Evolutionary conservation across 2,113 vertebrate genomes (phyloP), one percentile per base, ranked within the genome.

Genomic region (Colossoma macropomum): DNA sequence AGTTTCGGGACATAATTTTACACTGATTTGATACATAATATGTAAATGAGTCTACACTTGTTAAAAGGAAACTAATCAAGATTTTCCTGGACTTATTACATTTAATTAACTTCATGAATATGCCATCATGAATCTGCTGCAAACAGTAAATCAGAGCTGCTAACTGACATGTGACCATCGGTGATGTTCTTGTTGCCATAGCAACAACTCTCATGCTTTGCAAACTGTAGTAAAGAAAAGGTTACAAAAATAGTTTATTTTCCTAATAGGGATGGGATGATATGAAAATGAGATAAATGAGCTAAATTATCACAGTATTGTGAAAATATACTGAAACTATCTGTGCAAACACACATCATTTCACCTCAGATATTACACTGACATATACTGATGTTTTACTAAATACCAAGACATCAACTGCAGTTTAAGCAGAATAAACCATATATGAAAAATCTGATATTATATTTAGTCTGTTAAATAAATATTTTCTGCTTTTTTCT

Each of bases 41-140:
- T 45, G 23, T n/a, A 71, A 12, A 45, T 45, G 21, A 25, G 59
- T 25, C 59, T n/a, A 62, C 2, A 45, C 9, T 41, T 45, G 68
- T 45, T 45, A 71, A 41, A 38, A 8, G 66, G 19, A 70, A 74
- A 72, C 60, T 65, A 66, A 75, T 81, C 34, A 75, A 66, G 80
- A 81, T 75, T 81, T 75, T 75, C 80, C 70, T 75, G 25, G 27
- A 30, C 38, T 34, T 69, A 11, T 69, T 21, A 41, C 13, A 21
- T 38, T n/a, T 41, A 6, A 62, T 62, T 62, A 25, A 0, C 12
- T 62, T 62, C 5, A n/a, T 56, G 21, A 3, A n/a, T 3, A 25
- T 13, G 11, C 13, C 19, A n/a, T 45, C 32, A 70, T 41, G 21
- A 71, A 71, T 38, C 59, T 62, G 54, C 16, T 66, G 28, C 28